These are phyloP conservation scores for Chionodraco myersi DNA, from an alignment of 2,113 vertebrate species.

Conservation along the genomic window DNA sequence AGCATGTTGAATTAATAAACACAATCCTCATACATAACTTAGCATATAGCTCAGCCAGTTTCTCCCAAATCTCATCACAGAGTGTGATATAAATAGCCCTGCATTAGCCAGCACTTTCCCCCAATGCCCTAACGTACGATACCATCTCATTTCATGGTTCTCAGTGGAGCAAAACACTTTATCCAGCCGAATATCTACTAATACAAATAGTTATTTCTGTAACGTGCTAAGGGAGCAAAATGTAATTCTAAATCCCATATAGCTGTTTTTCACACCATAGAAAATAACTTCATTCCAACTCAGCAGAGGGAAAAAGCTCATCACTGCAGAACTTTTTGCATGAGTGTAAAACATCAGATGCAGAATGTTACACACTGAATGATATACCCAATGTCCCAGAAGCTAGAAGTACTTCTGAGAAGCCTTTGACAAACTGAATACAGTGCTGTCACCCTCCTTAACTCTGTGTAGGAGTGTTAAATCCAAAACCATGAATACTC, in stretches of 20 bases:
- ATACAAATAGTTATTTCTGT: not conserved
- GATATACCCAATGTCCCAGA: not conserved
- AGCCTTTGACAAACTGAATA: not conserved
- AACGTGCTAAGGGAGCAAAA: not conserved
- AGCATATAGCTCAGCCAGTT: not conserved
- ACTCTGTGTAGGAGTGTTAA: too few species aligned
- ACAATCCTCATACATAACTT: not conserved
- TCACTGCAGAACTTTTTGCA: not conserved
- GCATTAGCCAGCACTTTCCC: conserved; percentile 32
- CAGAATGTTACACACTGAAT: not conserved
- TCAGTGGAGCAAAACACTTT: conserved; percentile 3
- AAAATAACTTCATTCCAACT: not conserved
- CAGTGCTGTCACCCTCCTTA: too few species aligned
- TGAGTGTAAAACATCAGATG: not conserved
- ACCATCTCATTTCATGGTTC: conserved; percentile 24
- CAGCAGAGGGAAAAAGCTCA: too few species aligned
- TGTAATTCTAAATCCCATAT: not conserved
- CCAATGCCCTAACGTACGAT: not conserved
- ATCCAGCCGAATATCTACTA: not conserved
- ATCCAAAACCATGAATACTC: too few species aligned
- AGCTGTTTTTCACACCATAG: not conserved
- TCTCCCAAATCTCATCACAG: conserved; percentile 1
- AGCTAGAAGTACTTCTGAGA: not conserved
- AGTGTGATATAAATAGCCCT: conserved; percentile 21
- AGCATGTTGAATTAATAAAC: not conserved